Percentiles rank a stretch among this genome's conserved stretches.
Evolutionary conservation across 1,140 invertebrate genomes (phyloP).

Genomic region (Cherax quadricarinatus): DNA sequence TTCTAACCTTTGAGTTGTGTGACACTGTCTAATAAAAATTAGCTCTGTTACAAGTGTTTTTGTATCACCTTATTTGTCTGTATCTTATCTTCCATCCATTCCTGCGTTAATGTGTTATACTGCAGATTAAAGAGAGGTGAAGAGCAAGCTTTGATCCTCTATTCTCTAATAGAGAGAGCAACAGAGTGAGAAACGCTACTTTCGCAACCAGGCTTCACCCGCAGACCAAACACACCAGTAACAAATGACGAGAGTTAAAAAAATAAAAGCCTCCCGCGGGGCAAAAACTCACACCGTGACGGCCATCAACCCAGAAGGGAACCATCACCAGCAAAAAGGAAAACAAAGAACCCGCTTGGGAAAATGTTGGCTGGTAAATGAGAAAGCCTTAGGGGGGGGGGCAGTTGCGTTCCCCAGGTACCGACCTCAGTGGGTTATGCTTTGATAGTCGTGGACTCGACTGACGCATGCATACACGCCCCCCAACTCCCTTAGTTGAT

Average conservation of each 20-base stretch:
- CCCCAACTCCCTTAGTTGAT: background rate
- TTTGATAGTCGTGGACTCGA: background rate
- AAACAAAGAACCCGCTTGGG: slow-evolving; percentile 13
- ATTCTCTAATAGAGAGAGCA: no score
- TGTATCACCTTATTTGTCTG: no score
- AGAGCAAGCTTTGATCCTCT: no score
- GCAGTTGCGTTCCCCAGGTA: background rate
- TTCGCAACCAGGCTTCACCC: no score
- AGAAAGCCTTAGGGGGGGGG: slow-evolving; percentile 32
- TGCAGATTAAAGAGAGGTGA: no score
- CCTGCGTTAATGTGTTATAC: no score
- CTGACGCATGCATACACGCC: background rate
- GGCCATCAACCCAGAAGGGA: slow-evolving; percentile 17
- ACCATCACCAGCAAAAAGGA: background rate
- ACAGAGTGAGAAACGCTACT: no score
- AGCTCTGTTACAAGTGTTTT: no score
- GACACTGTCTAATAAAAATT: no score
- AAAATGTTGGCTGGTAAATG: slow-evolving; percentile 51
- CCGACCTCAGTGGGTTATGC: background rate
- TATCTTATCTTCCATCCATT: no score
- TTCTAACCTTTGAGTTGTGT: no score
- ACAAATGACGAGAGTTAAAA: background rate
- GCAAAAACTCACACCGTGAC: slow-evolving; percentile 10
- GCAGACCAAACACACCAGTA: no score
- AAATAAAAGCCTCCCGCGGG: background rate